Conservation (phyloP, 2,888 invertebrate species). For the Pandemis corylana region DNA sequence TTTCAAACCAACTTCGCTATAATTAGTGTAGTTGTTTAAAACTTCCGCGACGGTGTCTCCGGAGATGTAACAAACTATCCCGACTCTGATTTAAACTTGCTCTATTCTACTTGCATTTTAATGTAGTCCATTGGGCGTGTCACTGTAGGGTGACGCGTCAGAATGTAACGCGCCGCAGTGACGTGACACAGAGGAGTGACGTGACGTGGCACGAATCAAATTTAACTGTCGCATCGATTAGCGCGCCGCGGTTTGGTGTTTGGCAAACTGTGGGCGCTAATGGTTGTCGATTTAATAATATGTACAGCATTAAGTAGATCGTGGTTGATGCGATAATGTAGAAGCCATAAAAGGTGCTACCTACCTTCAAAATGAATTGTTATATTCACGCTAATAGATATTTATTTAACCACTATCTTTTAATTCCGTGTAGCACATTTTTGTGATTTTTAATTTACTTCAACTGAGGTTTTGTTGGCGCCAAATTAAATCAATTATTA, state of each 20-base stretch:
- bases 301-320: not conserved
- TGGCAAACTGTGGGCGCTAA: not conserved
- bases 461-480: not conserved
- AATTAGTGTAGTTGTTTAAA: conserved; percentile 34
- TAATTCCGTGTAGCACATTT: not conserved
- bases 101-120: conserved; percentile 23
- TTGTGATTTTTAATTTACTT: not conserved
- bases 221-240: conserved; percentile 13
- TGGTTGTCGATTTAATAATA: conserved; percentile 2
- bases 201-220: conserved; percentile 10
- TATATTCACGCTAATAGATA: too few relatives aligned
- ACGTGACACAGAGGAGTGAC: not conserved
- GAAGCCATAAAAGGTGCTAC: not conserved
- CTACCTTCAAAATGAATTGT: too few relatives aligned
- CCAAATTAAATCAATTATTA: conserved; percentile 26
- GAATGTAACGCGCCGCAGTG: conserved; percentile 10
- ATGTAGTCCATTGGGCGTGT: conserved; percentile 8
- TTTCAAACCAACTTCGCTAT: conserved; percentile 19
- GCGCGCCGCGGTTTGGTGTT: not conserved
- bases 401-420: not conserved
- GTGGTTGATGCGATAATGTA: not conserved
- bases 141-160: conserved; percentile 2
- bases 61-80: conserved; percentile 14
- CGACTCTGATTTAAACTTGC: conserved; percentile 30
- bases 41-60: conserved; percentile 27